Evolutionary conservation across 2,113 vertebrate species (phyloP).

Genomic region (Orthonyx spaldingii): DNA sequence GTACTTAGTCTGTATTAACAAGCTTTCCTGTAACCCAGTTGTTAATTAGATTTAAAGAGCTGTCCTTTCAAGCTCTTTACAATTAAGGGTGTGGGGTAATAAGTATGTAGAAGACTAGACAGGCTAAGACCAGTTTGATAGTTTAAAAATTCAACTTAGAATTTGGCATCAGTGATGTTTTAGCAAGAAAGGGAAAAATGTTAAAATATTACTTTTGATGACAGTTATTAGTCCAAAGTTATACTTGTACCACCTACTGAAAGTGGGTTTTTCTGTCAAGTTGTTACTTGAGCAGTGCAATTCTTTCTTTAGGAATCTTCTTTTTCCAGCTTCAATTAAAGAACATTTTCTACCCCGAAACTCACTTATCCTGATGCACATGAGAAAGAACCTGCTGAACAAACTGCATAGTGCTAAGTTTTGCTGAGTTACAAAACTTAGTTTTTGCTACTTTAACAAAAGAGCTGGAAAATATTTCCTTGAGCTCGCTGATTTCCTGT

Average conservation of each 20-base stretch:
- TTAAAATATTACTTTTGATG: not conserved
- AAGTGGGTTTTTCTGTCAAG: not conserved
- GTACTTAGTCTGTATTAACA: not conserved
- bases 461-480: not conserved
- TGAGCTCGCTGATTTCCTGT: not conserved
- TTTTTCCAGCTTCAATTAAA: not conserved
- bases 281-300: not conserved
- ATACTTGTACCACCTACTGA: not conserved
- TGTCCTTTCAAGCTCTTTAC: not conserved
- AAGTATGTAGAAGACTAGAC: not conserved
- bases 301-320: not conserved
- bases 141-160: not conserved
- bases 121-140: not conserved
- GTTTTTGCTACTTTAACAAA: not conserved
- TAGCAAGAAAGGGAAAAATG: not conserved
- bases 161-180: not conserved
- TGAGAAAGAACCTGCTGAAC: not conserved
- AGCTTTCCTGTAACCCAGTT: constrained; percentile 1
- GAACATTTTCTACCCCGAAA: not conserved
- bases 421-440: not conserved
- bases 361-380: not conserved
- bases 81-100: not conserved
- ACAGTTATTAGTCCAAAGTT: not conserved
- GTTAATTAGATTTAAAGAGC: constrained; percentile 36
- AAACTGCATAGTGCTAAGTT: not conserved